phyloP scores from a whole-genome alignment of 2,797 vertebrate genomes.

The Tragopan temminckii region DNA sequence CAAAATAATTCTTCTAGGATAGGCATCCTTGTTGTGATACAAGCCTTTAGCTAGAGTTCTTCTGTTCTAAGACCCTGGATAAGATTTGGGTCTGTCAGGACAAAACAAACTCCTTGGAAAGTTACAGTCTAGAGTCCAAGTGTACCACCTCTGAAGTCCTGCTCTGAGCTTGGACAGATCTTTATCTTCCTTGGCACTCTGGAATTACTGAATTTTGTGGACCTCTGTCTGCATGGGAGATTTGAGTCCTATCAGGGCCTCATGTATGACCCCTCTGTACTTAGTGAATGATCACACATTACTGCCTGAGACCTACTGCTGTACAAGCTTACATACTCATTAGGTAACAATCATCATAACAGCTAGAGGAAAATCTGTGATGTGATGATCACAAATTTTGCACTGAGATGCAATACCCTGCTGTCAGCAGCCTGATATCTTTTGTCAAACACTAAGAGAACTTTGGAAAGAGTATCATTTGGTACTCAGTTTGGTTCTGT shows the following conservation, averaged over 20 bases:
- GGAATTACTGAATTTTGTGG: neutral
- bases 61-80: neutral
- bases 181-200: neutral
- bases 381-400: neutral
- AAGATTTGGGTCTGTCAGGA: neutral
- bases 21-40: neutral
- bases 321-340: neutral
- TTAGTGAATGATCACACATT: neutral
- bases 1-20: neutral
- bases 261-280: neutral
- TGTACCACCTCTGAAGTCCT: neutral
- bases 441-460: neutral
- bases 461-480: neutral
- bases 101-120: neutral
- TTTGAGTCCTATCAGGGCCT: neutral
- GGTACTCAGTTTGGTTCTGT: neutral
- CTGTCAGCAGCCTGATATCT: neutral
- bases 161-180: neutral
- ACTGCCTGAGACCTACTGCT: neutral
- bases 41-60: neutral
- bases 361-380: neutral
- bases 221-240: neutral
- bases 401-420: neutral
- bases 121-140: neutral
- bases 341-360: neutral